These are phyloP conservation scores for Myocastor coypus DNA, from an alignment of 2,113 vertebrate species.

Conservation along the genomic window DNA sequence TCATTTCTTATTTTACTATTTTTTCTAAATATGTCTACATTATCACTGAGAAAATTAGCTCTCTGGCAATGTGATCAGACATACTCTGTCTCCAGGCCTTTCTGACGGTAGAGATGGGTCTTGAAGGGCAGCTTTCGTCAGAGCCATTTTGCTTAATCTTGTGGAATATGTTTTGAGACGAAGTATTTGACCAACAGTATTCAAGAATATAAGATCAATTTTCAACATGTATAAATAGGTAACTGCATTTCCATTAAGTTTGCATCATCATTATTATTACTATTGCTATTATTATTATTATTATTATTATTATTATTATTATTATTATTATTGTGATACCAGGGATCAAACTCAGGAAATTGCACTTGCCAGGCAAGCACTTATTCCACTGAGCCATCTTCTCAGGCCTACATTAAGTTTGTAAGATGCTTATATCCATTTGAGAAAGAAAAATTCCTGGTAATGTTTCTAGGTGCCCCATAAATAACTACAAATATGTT, in stretches of 20 bases:
- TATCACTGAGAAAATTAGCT: slow-evolving; percentile 43
- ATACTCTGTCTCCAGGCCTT: slow-evolving; percentile 46
- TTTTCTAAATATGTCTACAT: neutral
- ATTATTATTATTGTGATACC: too few species aligned
- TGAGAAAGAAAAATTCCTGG: slow-evolving; percentile 58
- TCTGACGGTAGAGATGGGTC: neutral
- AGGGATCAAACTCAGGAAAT: too few species aligned
- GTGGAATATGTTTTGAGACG: slow-evolving; percentile 26
- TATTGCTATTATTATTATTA: too few species aligned
- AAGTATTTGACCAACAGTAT: slow-evolving; percentile 31
- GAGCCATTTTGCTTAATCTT: neutral
- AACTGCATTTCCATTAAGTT: slow-evolving; percentile 49
- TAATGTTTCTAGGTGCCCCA: slow-evolving; percentile 46
- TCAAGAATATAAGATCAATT: slow-evolving; percentile 61
- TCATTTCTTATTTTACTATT: neutral
- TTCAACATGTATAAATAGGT: slow-evolving; percentile 45
- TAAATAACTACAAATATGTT: slow-evolving; percentile 73
- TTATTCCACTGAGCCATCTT: too few species aligned
- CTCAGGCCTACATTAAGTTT: slow-evolving; percentile 10
- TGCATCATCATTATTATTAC: neutral
- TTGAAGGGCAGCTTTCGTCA: neutral
- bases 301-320: too few species aligned
- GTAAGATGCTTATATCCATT: slow-evolving; percentile 50
- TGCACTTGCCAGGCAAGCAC: too few species aligned
- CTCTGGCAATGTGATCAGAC: slow-evolving; percentile 39